These are phyloP conservation scores for Gallinago paraguaiae DNA, from an alignment of 2,113 vertebrate genomes.

Conservation along the genomic window DNA sequence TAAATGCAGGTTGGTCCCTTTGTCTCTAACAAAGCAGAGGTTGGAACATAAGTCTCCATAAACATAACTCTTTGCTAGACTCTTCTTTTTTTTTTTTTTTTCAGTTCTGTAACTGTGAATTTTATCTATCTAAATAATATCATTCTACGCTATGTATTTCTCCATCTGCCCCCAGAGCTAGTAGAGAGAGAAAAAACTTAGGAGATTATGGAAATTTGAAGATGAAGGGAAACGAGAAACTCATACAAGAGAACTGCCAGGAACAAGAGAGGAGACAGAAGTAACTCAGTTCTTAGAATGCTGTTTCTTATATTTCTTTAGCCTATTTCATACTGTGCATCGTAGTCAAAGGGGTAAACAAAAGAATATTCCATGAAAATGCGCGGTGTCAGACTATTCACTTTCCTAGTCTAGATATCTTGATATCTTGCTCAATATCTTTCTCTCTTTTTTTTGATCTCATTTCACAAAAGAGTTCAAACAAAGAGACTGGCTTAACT, in stretches of 20 bases:
- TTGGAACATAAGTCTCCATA: not conserved
- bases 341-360: not conserved
- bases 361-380: not conserved
- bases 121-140: not conserved
- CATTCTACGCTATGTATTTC: not conserved
- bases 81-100: not conserved
- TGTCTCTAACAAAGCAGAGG: not conserved
- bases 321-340: not conserved
- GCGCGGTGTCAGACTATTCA: not conserved
- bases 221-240: not conserved
- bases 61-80: not conserved
- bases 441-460: not conserved
- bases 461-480: slow-evolving; percentile 18
- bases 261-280: not conserved
- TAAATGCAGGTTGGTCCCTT: not conserved
- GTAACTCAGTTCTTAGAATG: not conserved
- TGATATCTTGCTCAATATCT: not conserved
- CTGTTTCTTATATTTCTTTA: not conserved
- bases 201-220: not conserved
- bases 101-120: not conserved
- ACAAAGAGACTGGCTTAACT: not conserved
- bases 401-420: not conserved
- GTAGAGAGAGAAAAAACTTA: not conserved
- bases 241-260: not conserved
- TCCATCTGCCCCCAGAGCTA: not conserved